A percentile compares a stretch with the other conserved stretches of the same genome.
These are phyloP conservation scores for Chloebia gouldiae DNA, from an alignment of 2,113 vertebrate species.

Conservation along the genomic window DNA sequence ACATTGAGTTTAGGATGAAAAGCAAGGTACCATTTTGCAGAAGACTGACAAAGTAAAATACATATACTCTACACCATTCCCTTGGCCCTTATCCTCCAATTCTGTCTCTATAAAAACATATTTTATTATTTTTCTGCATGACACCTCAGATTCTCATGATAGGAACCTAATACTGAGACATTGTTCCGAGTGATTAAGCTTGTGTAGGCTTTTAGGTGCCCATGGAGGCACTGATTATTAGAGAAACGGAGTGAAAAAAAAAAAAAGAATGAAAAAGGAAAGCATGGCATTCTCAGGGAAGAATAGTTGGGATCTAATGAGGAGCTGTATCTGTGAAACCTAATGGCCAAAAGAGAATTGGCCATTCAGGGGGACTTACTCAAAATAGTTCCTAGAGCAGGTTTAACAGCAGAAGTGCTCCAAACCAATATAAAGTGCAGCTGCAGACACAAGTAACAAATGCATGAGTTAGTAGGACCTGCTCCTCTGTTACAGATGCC, in stretches of 20 bases:
- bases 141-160: neutral
- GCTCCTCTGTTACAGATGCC: constrained; percentile 46
- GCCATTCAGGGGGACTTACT: neutral
- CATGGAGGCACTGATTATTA: neutral
- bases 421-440: constrained; percentile 13
- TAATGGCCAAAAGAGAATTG: constrained; percentile 2
- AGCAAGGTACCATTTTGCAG: neutral
- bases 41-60: neutral
- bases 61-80: neutral
- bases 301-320: neutral
- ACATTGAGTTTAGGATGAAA: neutral
- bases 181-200: neutral
- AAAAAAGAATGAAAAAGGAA: neutral
- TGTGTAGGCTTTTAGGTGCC: neutral
- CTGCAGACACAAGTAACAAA: constrained; percentile 37
- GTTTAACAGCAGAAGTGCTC: constrained; percentile 19
- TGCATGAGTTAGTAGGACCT: neutral
- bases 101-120: neutral
- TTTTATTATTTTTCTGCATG: neutral
- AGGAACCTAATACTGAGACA: neutral
- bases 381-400: neutral
- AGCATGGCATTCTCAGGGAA: neutral
- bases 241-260: neutral
- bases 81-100: neutral
- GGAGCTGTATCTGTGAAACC: neutral